Conservation (phyloP, 1,140 invertebrate species). For the Drosophila sulfurigaster region DNA sequence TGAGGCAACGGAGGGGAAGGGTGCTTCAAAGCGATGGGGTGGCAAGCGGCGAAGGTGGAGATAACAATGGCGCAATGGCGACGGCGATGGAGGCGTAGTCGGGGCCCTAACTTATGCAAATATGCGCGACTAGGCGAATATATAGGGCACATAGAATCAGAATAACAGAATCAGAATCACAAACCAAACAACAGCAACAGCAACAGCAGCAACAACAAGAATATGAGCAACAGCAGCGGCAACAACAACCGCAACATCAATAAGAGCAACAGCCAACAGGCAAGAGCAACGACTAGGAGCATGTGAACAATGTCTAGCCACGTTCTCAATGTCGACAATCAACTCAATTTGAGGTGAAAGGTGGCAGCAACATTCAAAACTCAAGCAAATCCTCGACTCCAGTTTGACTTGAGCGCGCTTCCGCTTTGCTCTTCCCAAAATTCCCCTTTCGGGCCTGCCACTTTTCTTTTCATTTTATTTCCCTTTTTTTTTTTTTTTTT, state of each 20-base stretch:
- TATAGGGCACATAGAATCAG: slow-evolving; percentile 37
- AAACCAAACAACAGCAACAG: slow-evolving; percentile 32
- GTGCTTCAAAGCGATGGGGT: too few species aligned
- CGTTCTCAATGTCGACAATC: slow-evolving; percentile 74
- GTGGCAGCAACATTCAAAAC: slow-evolving; percentile 48
- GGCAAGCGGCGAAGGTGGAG: background rate
- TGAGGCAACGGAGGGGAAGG: too few species aligned
- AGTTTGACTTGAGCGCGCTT: slow-evolving; percentile 18
- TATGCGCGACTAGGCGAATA: slow-evolving; percentile 35
- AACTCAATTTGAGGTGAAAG: slow-evolving; percentile 67
- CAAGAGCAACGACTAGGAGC: slow-evolving; percentile 44
- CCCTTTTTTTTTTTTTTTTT: background rate
- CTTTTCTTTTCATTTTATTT: slow-evolving; percentile 29
- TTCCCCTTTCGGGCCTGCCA: slow-evolving; percentile 2
- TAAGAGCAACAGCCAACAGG: slow-evolving; percentile 1
- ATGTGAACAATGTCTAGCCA: slow-evolving; percentile 49
- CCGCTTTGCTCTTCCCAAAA: slow-evolving; percentile 25
- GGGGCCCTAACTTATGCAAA: slow-evolving; percentile 44
- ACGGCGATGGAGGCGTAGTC: slow-evolving; percentile 6
- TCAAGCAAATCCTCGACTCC: slow-evolving; percentile 47
- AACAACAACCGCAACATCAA: slow-evolving; percentile 33
- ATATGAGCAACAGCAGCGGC: background rate
- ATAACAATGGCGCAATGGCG: background rate
- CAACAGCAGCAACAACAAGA: background rate
- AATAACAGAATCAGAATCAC: slow-evolving; percentile 48